These are phyloP conservation scores for Sebastes oblongus DNA, from an alignment of 2,797 vertebrate genomes.

Conservation along the genomic window DNA sequence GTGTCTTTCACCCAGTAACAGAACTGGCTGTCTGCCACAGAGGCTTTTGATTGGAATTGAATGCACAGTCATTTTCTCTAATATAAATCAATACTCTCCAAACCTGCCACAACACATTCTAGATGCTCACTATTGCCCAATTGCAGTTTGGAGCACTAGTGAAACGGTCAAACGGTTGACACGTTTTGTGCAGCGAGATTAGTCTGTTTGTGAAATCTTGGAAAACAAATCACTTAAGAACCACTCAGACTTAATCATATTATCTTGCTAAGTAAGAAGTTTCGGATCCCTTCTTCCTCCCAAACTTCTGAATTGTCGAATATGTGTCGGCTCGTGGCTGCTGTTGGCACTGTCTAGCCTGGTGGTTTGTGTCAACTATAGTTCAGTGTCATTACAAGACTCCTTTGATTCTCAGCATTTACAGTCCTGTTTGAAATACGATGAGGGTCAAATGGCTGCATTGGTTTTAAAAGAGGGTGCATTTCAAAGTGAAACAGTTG, in stretches of 20 bases:
- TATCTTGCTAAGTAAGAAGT: conserved; percentile 70
- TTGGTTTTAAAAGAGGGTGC: conserved; percentile 7
- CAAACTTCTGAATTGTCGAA: conserved; percentile 34
- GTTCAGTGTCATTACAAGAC: neutral
- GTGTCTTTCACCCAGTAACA: conserved; percentile 72
- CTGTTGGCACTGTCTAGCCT: neutral
- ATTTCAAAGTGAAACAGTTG: conserved; percentile 62
- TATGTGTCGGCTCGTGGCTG: neutral
- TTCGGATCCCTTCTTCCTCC: conserved; percentile 31
- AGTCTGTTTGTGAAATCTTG: conserved; percentile 59
- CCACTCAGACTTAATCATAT: conserved; percentile 71
- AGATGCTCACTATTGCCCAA: conserved; percentile 66
- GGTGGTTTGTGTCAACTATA: neutral
- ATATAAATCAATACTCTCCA: conserved; percentile 81
- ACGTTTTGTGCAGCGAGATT: conserved; percentile 35
- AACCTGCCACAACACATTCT: conserved; percentile 69
- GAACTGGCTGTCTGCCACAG: conserved; percentile 75
- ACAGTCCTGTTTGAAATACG: conserved; percentile 9
- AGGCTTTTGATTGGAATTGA: conserved; percentile 82
- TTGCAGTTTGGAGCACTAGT: conserved; percentile 42
- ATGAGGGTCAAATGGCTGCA: conserved; percentile 37
- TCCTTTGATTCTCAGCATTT: neutral
- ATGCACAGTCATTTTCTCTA: conserved; percentile 77
- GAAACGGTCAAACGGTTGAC: conserved; percentile 52
- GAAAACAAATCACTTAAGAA: conserved; percentile 73